Base-by-base conservation (phyloP, 2,797 vertebrate genomes). In the Sebastolobus alascanus region DNA sequence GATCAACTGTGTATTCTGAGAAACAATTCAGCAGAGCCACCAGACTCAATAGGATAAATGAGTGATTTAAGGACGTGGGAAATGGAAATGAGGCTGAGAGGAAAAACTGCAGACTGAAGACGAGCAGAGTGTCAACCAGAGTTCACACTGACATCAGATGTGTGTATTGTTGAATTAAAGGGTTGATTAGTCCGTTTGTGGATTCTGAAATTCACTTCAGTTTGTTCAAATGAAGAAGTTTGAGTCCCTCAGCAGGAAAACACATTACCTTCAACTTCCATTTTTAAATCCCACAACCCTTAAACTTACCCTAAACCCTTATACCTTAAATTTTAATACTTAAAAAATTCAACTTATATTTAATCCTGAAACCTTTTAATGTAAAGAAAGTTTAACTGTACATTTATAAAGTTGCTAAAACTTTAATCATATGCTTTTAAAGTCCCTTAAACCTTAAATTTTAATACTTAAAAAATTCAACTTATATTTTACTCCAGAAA, bases 141-240 rank as follows among this genome's bases (percentile, higher is more conserved):
- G 25, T 56, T 27, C 63, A 59, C 29, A 33, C 56, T 16, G 4
- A 18, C 6, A 40, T 2, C 37, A 27, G 14, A 9, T 13, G 54
- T 85, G 84, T 82, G 79, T 82, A 79, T 85, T 85, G 50, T 59
- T 5, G 63, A 63, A 18, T 76, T 33, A 13, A 70, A 52, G 11
- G 11, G 27, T 27, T n/a, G 43, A 75, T 82, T 43, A 59, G 33
- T 54, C 12, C 0, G 16, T 69, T 70, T 80, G 73, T 65, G 22
- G 77, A 64, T 77, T 79, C 55, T 52, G 14, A 27, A 11, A 20
- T 31, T 55, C 29, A 40, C 38, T 14, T 14, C 38, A 40, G 11
- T 40, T 14, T 40, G 13, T 40, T 40, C 38, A 40, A 14, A 40
- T 40, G 38, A 40, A 40, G 38, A 40, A 14, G 35, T 37, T 37